Percentiles rank a stretch among this genome's conserved stretches.
Conservation (phyloP, 2,888 invertebrate genomes). For the Eupsilia transversa region DNA sequence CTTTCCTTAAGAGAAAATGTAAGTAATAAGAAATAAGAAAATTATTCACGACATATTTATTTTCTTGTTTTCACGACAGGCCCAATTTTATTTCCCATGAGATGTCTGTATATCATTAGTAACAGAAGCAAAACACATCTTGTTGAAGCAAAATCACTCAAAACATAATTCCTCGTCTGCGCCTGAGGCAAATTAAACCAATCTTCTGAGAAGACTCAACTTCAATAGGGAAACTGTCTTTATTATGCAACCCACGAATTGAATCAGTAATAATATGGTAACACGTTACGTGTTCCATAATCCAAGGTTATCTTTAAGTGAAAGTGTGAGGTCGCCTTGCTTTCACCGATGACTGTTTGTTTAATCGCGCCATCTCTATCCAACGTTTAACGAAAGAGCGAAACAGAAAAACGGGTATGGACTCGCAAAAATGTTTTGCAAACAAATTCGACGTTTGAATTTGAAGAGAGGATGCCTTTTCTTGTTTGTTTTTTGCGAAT, state of each 20-base stretch:
- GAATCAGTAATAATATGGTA: constrained; percentile 73
- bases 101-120: neutral
- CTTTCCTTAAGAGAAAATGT: neutral
- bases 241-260: constrained; percentile 61
- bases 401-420: constrained; percentile 53
- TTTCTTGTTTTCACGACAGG: neutral
- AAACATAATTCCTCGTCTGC: neutral
- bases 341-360: constrained; percentile 77
- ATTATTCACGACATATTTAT: neutral
- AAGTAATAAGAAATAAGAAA: neutral
- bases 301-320: constrained; percentile 82
- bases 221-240: constrained; percentile 44
- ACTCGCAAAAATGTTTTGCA: constrained; percentile 61
- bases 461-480: constrained; percentile 21
- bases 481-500: constrained; percentile 36
- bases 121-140: constrained; percentile 17
- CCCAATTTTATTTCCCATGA: neutral
- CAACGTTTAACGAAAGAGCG: constrained; percentile 49
- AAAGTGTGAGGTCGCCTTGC: constrained; percentile 83
- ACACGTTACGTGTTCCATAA: constrained; percentile 81
- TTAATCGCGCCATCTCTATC: constrained; percentile 67
- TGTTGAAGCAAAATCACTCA: neutral
- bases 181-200: constrained; percentile 26
- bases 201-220: constrained; percentile 29
- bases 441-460: constrained; percentile 49